phyloP scores from a whole-genome alignment of 2,888 invertebrate species.

The Sminthurides aquaticus region DNA sequence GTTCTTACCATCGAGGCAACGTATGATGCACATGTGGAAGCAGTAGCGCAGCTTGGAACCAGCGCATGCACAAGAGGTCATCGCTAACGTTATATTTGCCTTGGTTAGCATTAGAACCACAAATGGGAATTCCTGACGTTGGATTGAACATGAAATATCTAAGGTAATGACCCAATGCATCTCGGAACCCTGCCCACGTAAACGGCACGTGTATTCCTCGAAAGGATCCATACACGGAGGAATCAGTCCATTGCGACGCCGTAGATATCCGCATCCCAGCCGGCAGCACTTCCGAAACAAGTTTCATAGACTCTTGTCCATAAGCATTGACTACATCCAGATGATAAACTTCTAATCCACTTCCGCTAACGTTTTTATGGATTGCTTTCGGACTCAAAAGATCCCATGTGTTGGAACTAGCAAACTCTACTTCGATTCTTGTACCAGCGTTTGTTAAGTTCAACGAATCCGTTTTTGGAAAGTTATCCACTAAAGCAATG shows the following conservation, averaged over 20 bases:
- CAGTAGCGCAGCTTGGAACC: slow-evolving; percentile 61
- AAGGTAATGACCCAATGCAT: slow-evolving; percentile 51
- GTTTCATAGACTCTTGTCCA: slow-evolving; percentile 47
- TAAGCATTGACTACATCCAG: slow-evolving; percentile 55
- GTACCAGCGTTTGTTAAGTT: not conserved
- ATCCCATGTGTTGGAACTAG: slow-evolving; percentile 2
- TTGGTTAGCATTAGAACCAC: slow-evolving; percentile 21
- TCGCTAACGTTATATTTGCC: slow-evolving; percentile 44
- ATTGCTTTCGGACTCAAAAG: slow-evolving; percentile 8
- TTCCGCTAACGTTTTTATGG: slow-evolving; percentile 1
- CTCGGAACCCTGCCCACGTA: slow-evolving; percentile 56
- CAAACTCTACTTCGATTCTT: slow-evolving; percentile 9
- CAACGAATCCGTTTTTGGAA: slow-evolving; percentile 33
- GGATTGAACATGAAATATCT: slow-evolving; percentile 43
- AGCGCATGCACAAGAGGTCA: slow-evolving; percentile 56
- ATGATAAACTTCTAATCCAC: slow-evolving; percentile 43
- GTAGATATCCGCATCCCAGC: slow-evolving; percentile 45
- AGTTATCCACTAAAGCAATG: slow-evolving; percentile 34
- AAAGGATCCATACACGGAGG: slow-evolving; percentile 46
- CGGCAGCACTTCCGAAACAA: slow-evolving; percentile 45
- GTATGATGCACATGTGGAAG: slow-evolving; percentile 54
- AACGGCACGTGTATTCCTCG: slow-evolving; percentile 51
- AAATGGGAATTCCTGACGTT: slow-evolving; percentile 34
- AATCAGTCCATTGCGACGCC: slow-evolving; percentile 47
- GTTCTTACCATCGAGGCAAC: slow-evolving; percentile 9